Percentiles rank a stretch among this genome's conserved stretches.
phyloP scores from a whole-genome alignment of 2,888 invertebrate genomes.

The Margaritifera margaritifera region DNA sequence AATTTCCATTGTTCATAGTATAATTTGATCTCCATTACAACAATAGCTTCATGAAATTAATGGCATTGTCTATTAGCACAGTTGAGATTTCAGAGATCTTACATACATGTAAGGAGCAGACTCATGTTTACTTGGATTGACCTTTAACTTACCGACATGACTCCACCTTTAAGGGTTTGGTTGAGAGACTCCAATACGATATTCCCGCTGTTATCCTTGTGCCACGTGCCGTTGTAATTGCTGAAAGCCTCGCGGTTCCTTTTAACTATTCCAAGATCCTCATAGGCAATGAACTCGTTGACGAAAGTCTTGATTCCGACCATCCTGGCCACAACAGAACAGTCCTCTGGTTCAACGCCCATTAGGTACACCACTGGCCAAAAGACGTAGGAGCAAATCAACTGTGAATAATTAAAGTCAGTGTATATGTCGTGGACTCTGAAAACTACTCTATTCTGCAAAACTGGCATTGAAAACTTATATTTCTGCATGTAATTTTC shows the following conservation, averaged over 20 bases:
- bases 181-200: constrained; percentile 25
- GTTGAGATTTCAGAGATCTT: too few relatives aligned
- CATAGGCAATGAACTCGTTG: constrained; percentile 94
- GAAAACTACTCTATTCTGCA: too few relatives aligned
- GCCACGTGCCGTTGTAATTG: constrained; percentile 28
- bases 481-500: not conserved
- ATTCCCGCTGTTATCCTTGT: constrained; percentile 23
- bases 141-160: constrained; percentile 40
- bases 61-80: too few relatives aligned
- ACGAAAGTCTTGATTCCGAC: constrained; percentile 91
- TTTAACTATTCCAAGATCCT: constrained; percentile 76
- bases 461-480: not conserved
- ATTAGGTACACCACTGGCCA: constrained; percentile 91
- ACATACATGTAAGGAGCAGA: too few relatives aligned
- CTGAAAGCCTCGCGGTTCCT: constrained; percentile 35
- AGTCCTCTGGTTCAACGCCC: constrained; percentile 80
- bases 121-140: too few relatives aligned
- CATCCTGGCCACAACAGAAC: constrained; percentile 84
- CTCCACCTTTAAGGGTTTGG: constrained; percentile 40
- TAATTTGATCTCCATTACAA: too few relatives aligned
- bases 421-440: not conserved
- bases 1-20: too few relatives aligned
- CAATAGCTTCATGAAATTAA: too few relatives aligned
- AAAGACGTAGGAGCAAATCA: constrained; percentile 78
- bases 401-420: constrained; percentile 27